Evolutionary conservation across 2,797 vertebrate species (phyloP).

Genomic region (Syndactyla subalaris): DNA sequence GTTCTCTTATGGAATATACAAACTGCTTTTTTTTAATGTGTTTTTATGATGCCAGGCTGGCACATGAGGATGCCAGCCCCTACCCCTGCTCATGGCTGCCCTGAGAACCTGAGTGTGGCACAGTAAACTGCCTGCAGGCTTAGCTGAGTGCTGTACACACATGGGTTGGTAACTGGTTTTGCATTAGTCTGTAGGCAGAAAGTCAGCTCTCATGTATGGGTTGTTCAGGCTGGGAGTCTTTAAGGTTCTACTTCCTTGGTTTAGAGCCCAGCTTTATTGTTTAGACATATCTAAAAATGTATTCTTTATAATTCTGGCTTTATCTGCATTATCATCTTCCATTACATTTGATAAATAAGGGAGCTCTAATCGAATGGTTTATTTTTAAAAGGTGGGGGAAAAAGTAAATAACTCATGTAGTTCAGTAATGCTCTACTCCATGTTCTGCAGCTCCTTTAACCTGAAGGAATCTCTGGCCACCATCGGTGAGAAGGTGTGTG

Average conservation of each 20-base stretch:
- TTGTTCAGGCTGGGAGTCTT: neutral
- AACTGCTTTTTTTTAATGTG: neutral
- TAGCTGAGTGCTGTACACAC: neutral
- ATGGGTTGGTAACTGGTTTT: neutral
- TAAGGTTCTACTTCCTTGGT: neutral
- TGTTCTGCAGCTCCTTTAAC: constrained; percentile 81
- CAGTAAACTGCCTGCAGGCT: neutral
- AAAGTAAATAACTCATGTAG: neutral
- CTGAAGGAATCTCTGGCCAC: constrained; percentile 83
- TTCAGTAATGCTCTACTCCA: neutral
- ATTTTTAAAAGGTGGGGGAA: neutral
- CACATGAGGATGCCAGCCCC: neutral
- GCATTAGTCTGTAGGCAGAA: neutral
- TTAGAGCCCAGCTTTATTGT: neutral
- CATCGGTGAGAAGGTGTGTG: constrained; percentile 87
- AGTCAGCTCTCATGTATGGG: neutral
- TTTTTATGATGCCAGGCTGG: neutral
- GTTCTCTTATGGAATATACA: neutral
- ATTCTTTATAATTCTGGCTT: neutral
- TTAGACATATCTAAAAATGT: neutral
- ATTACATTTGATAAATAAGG: neutral
- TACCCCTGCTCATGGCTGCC: neutral
- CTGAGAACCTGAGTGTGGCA: neutral
- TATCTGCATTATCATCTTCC: neutral
- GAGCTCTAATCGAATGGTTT: neutral